Conservation (phyloP, 1,140 invertebrate species). For the Apolygus lucorum region DNA sequence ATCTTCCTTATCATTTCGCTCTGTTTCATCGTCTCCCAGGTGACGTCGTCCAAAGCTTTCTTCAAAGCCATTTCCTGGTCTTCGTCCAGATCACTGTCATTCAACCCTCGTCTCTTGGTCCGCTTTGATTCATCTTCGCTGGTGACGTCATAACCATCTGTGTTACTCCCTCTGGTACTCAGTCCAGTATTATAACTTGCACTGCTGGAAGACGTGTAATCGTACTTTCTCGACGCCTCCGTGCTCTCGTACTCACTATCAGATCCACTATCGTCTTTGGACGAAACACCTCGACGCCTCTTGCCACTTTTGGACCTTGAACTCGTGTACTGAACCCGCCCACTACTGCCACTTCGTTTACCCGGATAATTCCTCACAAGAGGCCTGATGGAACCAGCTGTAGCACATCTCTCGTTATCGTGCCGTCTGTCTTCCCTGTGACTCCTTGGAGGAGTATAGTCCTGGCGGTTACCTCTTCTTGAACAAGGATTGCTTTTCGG, state of each 20-base stretch:
- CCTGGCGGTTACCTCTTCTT: no score
- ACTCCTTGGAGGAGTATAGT: no score
- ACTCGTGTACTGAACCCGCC: neutral
- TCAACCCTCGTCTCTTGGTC: neutral
- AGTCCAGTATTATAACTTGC: neutral
- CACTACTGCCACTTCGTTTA: neutral
- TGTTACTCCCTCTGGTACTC: neutral
- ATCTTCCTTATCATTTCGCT: neutral
- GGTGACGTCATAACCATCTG: neutral
- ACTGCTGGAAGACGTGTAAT: no score
- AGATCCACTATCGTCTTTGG: neutral
- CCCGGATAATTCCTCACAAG: neutral
- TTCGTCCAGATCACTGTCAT: neutral
- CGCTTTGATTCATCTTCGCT: neutral
- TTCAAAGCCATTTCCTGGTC: neutral
- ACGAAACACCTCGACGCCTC: neutral
- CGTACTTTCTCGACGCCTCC: no score
- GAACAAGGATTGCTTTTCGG: no score
- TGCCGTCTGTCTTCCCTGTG: no score
- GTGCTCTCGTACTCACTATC: neutral
- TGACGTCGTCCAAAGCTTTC: neutral
- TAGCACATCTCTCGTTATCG: constrained; percentile 9
- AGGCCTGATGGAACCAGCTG: neutral
- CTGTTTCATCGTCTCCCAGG: neutral
- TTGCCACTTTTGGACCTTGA: neutral